Conservation (phyloP, 2,797 vertebrate species). For the Anolis apletophallus region DNA sequence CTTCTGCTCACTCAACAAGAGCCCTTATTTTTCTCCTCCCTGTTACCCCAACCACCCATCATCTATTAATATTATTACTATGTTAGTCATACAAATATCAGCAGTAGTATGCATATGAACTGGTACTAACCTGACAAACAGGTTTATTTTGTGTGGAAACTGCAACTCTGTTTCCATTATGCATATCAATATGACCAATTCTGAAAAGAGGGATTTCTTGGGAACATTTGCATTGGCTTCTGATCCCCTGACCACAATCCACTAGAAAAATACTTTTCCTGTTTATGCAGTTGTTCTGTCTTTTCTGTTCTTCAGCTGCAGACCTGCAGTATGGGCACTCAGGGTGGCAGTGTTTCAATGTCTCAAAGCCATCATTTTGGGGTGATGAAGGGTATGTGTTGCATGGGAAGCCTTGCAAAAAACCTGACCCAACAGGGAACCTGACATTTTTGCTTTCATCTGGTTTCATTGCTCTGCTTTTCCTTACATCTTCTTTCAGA, state of each 20-base stretch:
- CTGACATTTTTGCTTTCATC: slow-evolving; percentile 25
- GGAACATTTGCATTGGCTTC: slow-evolving; percentile 36
- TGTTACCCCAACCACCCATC: too few relatives aligned
- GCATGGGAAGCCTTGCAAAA: not conserved
- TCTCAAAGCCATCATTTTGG: not conserved
- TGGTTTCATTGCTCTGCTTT: not conserved
- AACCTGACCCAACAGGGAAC: not conserved
- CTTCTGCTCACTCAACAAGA: not conserved
- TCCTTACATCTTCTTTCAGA: not conserved
- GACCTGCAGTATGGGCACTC: slow-evolving; percentile 6
- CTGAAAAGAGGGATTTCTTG: slow-evolving; percentile 34
- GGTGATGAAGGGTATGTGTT: not conserved
- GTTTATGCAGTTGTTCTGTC: not conserved
- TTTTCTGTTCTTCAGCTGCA: not conserved
- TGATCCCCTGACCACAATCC: slow-evolving; percentile 10
- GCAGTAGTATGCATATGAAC: not conserved
- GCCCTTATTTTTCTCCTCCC: not conserved
- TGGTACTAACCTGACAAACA: slow-evolving; percentile 38
- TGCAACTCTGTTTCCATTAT: slow-evolving; percentile 9
- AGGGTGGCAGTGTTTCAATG: not conserved
- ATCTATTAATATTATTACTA: not conserved
- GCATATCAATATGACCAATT: not conserved
- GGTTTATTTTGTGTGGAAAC: slow-evolving; percentile 14
- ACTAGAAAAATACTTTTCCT: slow-evolving; percentile 24
- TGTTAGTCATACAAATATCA: not conserved